A percentile compares a stretch with the other conserved stretches of the same genome.
Evolutionary conservation across 2,797 vertebrate species (phyloP).

Genomic region (Rhadinocentrus ornatus): DNA sequence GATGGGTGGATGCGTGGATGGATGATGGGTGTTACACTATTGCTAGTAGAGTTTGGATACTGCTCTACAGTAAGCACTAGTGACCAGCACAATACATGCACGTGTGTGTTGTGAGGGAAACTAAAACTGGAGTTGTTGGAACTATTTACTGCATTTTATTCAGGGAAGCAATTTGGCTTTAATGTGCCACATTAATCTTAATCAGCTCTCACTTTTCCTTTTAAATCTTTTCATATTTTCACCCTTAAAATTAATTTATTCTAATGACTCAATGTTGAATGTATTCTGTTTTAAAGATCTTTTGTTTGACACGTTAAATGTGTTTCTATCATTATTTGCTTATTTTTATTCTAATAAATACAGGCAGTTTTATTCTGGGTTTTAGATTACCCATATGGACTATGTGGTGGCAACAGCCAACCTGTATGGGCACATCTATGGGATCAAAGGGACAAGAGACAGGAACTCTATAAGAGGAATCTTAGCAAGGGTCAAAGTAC

Average conservation of each 20-base stretch:
- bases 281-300: neutral
- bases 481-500: conserved; percentile 64
- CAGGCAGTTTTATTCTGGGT: conserved; percentile 19
- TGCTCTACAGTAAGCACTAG: neutral
- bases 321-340: neutral
- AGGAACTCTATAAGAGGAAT: conserved; percentile 13
- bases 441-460: conserved; percentile 74
- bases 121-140: neutral
- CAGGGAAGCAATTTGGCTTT: conserved; percentile 18
- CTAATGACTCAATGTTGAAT: neutral
- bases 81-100: neutral
- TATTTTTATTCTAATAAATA: neutral
- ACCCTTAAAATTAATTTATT: neutral
- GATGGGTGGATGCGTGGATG: too few relatives aligned
- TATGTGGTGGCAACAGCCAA: conserved; percentile 86
- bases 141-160: neutral
- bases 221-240: neutral
- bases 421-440: conserved; percentile 83
- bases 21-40: neutral
- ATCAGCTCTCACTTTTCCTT: neutral
- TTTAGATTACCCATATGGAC: conserved; percentile 81
- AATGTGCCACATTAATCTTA: neutral
- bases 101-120: neutral
- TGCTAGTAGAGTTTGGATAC: neutral
- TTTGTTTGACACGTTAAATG: conserved; percentile 5